Base-by-base conservation (phyloP, 92 coral and sea anemone species). In the Bergia sp. region DNA sequence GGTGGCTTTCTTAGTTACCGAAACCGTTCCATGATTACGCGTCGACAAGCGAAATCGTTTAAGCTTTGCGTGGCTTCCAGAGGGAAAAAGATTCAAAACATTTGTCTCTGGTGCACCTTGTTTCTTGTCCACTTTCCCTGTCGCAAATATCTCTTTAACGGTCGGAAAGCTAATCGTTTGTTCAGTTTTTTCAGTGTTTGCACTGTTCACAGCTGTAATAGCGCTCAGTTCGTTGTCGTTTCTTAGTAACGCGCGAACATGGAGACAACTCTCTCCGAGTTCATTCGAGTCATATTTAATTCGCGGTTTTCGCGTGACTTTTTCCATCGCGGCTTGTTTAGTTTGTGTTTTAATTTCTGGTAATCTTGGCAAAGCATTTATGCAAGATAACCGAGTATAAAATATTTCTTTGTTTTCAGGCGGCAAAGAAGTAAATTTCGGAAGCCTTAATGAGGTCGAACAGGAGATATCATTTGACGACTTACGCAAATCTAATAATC, bases 381-480 rank as follows among this genome's bases (percentile, higher is more conserved):
- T 87, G 73, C 74, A 79, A 38, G 96, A 92, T 20, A 95, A 87
- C 67, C 88, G 49, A 66, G 98, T 95, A 73, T 95, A 95, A 79
- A 95, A 95, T 85, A 95, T 95, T 40, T 91, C 94, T 89, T 95
- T 95, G 87, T 92, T 95, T 87, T 89, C 94, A 69, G 95, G 89
- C 9, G 98, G 92, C 71, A 95, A 93, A 13, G 90, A 79, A 7
- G 82, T 94, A 79, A 95, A 85, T 89, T 89, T 93, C 7, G 98
- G 98, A 76, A 95, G 81, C n/a, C 92, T 89, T 20, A 95, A 91
- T 81, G 92, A 49, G 90, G 42, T 61, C 87, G 94, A 73, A 76
- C 79, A 44, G 29, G 45, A 20, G 15, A 18, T 74, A 39, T 64
- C 66, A 76, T 3, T 69, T 71, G 71, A 21, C 44, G 50, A 29